Base-by-base conservation (phyloP, 2,113 vertebrate genomes). In the Reinhardtius hippoglossoides region DNA sequence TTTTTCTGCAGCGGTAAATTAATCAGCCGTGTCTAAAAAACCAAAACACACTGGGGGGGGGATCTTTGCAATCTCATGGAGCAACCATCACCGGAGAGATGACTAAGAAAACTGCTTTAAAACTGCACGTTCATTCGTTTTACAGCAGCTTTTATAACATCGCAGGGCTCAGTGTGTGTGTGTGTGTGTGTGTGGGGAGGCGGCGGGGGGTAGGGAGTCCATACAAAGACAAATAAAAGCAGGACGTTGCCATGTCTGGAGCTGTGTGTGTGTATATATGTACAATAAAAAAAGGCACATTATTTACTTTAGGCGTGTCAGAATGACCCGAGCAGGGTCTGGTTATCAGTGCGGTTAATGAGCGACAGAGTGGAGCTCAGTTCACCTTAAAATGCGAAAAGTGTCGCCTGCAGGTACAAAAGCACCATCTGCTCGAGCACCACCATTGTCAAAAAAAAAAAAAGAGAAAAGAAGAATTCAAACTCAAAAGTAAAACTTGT, bases 341-440 rank as follows among this genome's bases (percentile, higher is more conserved):
- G 67, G 61, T 66, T 80, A 82, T 85, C 74, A 55, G 26, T 40
- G 6, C 27, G 56, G 82, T 91, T 88, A 91, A 91, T 89, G 59
- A 87, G 74, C 88, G 52, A 91, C 89, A 37, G 24, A 71, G 55
- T 46, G n/a, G 3, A 20, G 55, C 54, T 42, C 20, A 42, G 59
- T 20, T 23, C 75, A 82, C 81, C 67, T 89, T 61, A 85, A n/a
- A 54, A 76, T 80, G 46, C 54, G 15, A 71, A 71, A 87, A 78
- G 18, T 71, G 67, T 70, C 48, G 66, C 90, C 84, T 58, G 85
- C 89, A 91, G 88, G 88, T 91, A 93, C 88, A 90, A 92, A 90
- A 87, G 87, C 78, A 80, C 82, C 89, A 90, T 91, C 89, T 91
- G 87, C 87, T 81, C n/a, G 44, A 37, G n/a, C 40, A n/a, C 69